Percentiles rank a stretch among this genome's conserved stretches.
Evolutionary conservation across 35 echinoderm and acorn worm genomes (phyloP).

Genomic region (Holothuria glaberrima): DNA sequence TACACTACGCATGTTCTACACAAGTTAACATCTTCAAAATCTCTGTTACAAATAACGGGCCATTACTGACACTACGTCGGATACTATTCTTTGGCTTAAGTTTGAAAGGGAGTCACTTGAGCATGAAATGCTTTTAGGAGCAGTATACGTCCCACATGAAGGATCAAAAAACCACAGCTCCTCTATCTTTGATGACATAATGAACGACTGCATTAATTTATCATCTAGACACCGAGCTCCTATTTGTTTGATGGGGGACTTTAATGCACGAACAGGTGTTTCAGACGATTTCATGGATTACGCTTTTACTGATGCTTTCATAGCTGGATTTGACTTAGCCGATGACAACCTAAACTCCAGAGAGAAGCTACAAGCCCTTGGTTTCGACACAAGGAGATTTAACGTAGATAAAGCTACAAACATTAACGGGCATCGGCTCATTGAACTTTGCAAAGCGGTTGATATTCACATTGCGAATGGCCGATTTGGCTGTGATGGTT

Average conservation of each 20-base stretch:
- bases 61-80: too few species aligned
- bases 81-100: too few species aligned
- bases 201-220: neutral
- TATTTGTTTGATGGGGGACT: neutral
- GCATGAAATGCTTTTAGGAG: neutral
- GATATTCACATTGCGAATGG: constrained; percentile 33
- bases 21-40: too few species aligned
- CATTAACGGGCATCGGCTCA: neutral
- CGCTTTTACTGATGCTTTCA: neutral
- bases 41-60: too few species aligned
- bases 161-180: neutral
- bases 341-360: neutral
- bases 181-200: neutral
- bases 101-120: too few species aligned
- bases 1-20: too few species aligned
- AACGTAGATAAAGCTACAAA: constrained; percentile 11
- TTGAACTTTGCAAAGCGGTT: neutral
- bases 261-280: constrained; percentile 16
- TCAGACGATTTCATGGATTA: neutral
- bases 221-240: neutral
- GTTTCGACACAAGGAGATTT: neutral
- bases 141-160: neutral
- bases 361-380: constrained; percentile 16
- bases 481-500: neutral
- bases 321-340: neutral